Percentiles rank a stretch among this genome's conserved stretches.
These are phyloP conservation scores for Elaphurus davidianus DNA, from an alignment of 2,113 vertebrate genomes.

Conservation along the genomic window DNA sequence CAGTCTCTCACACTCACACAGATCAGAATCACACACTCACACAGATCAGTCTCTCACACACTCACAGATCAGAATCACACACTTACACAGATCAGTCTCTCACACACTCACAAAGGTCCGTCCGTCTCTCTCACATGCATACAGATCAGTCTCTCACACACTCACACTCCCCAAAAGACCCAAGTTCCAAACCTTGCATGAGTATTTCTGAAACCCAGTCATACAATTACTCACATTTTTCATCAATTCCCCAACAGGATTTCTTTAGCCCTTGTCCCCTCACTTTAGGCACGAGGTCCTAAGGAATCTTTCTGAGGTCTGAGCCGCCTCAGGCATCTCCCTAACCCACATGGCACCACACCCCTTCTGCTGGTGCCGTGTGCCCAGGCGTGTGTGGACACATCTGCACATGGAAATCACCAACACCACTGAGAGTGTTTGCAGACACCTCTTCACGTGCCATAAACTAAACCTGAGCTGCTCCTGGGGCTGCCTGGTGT, in stretches of 20 bases:
- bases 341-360: not conserved
- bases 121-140: not conserved
- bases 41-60: no score
- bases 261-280: not conserved
- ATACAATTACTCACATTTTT: not conserved
- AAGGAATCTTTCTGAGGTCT: not conserved
- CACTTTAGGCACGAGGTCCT: not conserved
- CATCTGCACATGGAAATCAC: not conserved
- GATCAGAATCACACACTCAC: no score
- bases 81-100: no score
- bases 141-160: not conserved
- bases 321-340: not conserved
- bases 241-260: not conserved
- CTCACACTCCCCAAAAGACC: not conserved
- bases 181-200: not conserved
- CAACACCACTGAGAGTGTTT: not conserved
- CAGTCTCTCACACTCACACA: no score
- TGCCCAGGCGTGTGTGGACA: not conserved
- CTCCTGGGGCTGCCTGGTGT: not conserved
- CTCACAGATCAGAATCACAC: no score
- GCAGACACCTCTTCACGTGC: not conserved
- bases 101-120: no score
- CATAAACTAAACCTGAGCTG: no score
- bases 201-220: not conserved
- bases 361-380: not conserved